Evolutionary conservation across 2,113 vertebrate genomes (phyloP).

Genomic region (Cyphomyrus plagiostoma): DNA sequence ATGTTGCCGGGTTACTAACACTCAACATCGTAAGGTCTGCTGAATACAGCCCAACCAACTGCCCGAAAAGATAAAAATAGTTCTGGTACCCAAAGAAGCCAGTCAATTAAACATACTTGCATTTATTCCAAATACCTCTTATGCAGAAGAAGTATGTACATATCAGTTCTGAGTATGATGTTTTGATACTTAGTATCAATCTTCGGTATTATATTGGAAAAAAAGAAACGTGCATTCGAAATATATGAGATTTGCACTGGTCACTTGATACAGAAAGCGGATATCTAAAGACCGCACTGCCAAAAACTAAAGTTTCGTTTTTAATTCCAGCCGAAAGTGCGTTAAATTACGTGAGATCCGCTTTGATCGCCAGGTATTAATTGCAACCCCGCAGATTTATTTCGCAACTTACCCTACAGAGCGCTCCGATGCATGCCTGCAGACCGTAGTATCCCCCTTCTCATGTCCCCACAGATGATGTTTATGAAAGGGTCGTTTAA

Average conservation of each 20-base stretch:
- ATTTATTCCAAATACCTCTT: background rate
- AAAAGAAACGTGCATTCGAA: background rate
- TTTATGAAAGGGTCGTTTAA: background rate
- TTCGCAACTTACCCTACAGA: slow-evolving; percentile 2
- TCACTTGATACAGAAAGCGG: background rate
- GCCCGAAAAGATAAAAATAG: background rate
- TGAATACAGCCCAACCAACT: background rate
- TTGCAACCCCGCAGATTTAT: background rate
- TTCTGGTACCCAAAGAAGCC: background rate
- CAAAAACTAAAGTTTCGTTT: background rate
- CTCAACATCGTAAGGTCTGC: background rate
- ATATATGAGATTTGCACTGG: background rate
- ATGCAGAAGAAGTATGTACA: background rate
- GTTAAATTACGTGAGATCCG: background rate
- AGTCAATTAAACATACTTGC: background rate
- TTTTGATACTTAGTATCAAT: background rate
- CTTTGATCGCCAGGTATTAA: background rate
- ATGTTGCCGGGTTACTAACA: background rate
- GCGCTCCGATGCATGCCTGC: background rate
- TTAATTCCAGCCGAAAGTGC: background rate
- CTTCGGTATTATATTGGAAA: background rate
- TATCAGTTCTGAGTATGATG: background rate
- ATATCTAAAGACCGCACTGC: background rate
- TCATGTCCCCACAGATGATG: background rate
- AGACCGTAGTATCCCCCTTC: background rate